These are phyloP conservation scores for Pseudococcus jackbeardsleyi DNA, from an alignment of 2,888 invertebrate species.

Conservation along the genomic window DNA sequence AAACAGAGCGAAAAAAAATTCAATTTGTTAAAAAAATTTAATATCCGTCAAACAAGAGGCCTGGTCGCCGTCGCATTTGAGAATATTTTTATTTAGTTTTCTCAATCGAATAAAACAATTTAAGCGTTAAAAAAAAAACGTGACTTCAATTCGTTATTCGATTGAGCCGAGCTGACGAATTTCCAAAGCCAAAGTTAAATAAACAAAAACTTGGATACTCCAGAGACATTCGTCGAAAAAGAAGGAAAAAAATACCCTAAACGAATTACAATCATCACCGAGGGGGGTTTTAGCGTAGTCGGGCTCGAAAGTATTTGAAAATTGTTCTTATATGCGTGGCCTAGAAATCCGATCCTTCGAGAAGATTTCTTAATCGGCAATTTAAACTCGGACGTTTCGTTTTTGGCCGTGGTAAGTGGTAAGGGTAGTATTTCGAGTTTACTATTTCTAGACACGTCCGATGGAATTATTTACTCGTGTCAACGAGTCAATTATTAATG, in stretches of 20 bases:
- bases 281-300: neutral
- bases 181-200: conserved; percentile 9
- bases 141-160: conserved; percentile 34
- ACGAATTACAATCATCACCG: conserved; percentile 34
- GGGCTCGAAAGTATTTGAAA: conserved; percentile 4
- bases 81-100: conserved; percentile 53
- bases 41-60: conserved; percentile 31
- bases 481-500: neutral
- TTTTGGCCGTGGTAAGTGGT: neutral
- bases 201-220: conserved; percentile 40
- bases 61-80: neutral
- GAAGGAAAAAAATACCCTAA: conserved; percentile 12
- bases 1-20: neutral
- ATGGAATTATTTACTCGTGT: neutral
- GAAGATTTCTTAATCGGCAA: conserved; percentile 1
- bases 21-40: conserved; percentile 41
- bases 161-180: conserved; percentile 10
- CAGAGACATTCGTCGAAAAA: neutral
- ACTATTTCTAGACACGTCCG: neutral
- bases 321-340: neutral
- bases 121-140: conserved; percentile 43
- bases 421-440: neutral
- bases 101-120: conserved; percentile 44
- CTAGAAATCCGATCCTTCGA: neutral
- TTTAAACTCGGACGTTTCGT: neutral